Evolutionary conservation across 37 sponge, comb jelly and placozoan species (phyloP).

Genomic region (Chondrilla cf. caribensis): DNA sequence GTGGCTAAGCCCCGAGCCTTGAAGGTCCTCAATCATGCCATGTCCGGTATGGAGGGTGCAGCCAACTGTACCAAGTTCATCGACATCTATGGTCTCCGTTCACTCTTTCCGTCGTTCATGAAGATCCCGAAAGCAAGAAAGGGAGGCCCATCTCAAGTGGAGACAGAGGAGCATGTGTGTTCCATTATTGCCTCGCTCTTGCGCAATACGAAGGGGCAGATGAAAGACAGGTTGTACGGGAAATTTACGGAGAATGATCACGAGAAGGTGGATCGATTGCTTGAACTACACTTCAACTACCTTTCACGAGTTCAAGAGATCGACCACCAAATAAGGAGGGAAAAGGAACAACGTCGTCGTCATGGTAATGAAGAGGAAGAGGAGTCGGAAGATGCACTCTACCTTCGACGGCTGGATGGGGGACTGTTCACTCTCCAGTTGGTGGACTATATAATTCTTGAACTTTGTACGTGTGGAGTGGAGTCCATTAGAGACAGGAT

Average conservation of each 20-base stretch:
- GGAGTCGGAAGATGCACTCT: conserved; percentile 61
- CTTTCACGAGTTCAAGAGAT: conserved; percentile 37
- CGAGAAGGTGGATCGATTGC: conserved; percentile 91
- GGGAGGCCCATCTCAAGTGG: conserved; percentile 55
- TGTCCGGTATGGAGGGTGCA: conserved; percentile 74
- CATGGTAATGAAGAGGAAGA: conserved; percentile 46
- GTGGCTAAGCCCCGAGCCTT: conserved; percentile 68
- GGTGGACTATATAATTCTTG: conserved; percentile 77
- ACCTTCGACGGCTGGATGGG: conserved; percentile 83
- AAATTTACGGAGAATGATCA: conserved; percentile 95
- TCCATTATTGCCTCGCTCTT: conserved; percentile 87
- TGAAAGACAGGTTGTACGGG: conserved; percentile 59
- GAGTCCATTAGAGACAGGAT: conserved; percentile 39
- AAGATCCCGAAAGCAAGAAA: conserved; percentile 70
- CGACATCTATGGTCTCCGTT: conserved; percentile 89
- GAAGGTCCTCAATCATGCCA: conserved; percentile 93
- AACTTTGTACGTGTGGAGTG: conserved; percentile 53
- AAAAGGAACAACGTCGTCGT: neutral
- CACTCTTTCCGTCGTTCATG: conserved; percentile 96
- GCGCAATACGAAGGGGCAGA: conserved; percentile 44
- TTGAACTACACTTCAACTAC: conserved; percentile 92
- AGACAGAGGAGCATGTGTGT: conserved; percentile 91
- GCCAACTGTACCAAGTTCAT: conserved; percentile 92
- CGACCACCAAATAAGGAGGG: conserved; percentile 39
- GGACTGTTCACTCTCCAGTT: conserved; percentile 94